phyloP scores from a whole-genome alignment of 2,888 invertebrate species.

The Drosophila acutilabella region DNA sequence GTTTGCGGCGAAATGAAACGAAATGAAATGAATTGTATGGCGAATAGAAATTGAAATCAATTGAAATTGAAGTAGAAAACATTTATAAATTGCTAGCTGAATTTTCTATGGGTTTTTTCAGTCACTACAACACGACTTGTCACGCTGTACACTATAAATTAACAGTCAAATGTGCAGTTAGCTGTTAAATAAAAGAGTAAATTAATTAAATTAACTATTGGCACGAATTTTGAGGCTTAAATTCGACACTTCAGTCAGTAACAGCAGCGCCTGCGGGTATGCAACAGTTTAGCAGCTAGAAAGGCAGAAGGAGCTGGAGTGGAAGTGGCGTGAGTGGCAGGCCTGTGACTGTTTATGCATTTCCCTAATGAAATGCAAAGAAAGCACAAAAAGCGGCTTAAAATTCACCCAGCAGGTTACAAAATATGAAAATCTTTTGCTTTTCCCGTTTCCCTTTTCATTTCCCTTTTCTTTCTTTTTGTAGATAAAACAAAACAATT shows the following conservation, averaged over 20 bases:
- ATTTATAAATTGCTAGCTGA: slow-evolving; percentile 58
- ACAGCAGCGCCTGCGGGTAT: slow-evolving; percentile 22
- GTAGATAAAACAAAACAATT: slow-evolving; percentile 45
- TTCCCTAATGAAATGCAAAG: slow-evolving; percentile 73
- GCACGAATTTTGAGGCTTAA: slow-evolving; percentile 31
- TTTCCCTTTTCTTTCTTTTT: background rate
- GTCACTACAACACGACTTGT: slow-evolving; percentile 27
- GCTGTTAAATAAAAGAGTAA: slow-evolving; percentile 25
- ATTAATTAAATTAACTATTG: slow-evolving; percentile 66
- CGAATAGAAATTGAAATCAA: slow-evolving; percentile 31
- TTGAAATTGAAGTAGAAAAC: slow-evolving; percentile 39
- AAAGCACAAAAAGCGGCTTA: slow-evolving; percentile 39
- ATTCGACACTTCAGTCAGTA: slow-evolving; percentile 13
- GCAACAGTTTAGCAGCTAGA: slow-evolving; percentile 46
- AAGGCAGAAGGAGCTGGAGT: background rate
- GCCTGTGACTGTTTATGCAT: slow-evolving; percentile 56
- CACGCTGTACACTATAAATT: slow-evolving; percentile 52
- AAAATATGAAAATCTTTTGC: slow-evolving; percentile 24
- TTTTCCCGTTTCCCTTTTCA: background rate
- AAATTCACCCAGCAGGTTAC: slow-evolving; percentile 26
- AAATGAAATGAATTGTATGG: slow-evolving; percentile 21
- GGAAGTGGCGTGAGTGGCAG: too few relatives aligned
- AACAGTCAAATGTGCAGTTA: slow-evolving; percentile 30
- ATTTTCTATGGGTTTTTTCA: slow-evolving; percentile 38
- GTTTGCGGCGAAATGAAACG: slow-evolving; percentile 47